A percentile compares a stretch with the other conserved stretches of the same genome.
Evolutionary conservation across 2,888 invertebrate genomes (phyloP).

Genomic region (Dasysyrphus albostriatus): DNA sequence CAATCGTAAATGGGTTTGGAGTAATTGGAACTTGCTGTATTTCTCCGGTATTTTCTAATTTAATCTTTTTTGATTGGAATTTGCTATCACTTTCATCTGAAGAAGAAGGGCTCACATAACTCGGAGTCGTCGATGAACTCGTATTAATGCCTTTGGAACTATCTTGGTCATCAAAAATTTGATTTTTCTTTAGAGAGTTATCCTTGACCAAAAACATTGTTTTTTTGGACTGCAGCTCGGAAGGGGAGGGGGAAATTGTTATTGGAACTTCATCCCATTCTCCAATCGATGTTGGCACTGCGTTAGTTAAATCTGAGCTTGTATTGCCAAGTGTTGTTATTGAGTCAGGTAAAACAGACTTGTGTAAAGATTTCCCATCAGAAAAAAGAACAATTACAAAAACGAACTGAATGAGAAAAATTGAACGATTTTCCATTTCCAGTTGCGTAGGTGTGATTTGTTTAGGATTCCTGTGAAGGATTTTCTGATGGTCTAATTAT

Average conservation of each 20-base stretch:
- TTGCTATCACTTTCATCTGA: neutral
- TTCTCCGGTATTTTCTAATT: constrained; percentile 24
- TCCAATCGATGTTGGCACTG: neutral
- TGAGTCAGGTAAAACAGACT: constrained; percentile 26
- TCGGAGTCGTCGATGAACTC: neutral
- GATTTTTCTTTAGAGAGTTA: neutral
- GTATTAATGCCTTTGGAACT: constrained; percentile 13
- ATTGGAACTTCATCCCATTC: constrained; percentile 7
- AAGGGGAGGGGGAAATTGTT: neutral
- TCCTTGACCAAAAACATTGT: neutral
- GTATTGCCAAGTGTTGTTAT: constrained; percentile 8
- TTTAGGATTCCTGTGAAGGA: constrained; percentile 8
- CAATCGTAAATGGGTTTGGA: constrained; percentile 9
- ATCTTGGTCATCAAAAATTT: neutral
- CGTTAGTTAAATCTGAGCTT: neutral
- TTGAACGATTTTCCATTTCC: constrained; percentile 68
- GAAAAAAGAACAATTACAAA: constrained; percentile 51
- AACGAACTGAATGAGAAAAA: constrained; percentile 37
- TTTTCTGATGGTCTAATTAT: neutral
- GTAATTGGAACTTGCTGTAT: constrained; percentile 28
- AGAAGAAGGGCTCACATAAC: neutral
- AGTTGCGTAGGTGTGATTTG: constrained; percentile 25
- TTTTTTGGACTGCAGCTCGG: neutral
- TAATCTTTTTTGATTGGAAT: constrained; percentile 35
- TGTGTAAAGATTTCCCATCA: constrained; percentile 34